Conservation (phyloP, 2,797 vertebrate species). For the Spinus olivaceus region DNA sequence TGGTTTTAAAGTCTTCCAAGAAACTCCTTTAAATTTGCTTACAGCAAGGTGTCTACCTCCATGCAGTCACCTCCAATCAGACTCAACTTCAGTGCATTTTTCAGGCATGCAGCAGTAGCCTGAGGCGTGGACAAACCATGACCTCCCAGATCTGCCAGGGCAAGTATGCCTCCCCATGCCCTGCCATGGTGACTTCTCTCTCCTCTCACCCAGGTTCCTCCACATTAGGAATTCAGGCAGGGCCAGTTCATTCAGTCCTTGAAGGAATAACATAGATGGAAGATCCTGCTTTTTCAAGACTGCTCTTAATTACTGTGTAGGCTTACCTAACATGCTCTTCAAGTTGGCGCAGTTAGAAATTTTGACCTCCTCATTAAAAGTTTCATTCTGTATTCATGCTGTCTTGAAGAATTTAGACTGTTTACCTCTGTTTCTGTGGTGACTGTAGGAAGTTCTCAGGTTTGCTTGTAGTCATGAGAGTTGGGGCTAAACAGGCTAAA, state of each 20-base stretch:
- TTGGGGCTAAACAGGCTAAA: background rate
- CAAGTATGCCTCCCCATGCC: background rate
- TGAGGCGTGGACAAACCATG: constrained; percentile 9
- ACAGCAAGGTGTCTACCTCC: background rate
- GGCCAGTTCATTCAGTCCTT: constrained; percentile 10
- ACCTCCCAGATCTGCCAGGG: background rate
- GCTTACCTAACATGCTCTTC: background rate
- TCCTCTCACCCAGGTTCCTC: background rate
- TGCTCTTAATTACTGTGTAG: background rate
- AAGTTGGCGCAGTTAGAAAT: background rate
- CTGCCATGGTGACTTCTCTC: background rate
- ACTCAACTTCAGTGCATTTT: background rate
- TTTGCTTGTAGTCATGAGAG: background rate
- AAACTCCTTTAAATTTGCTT: background rate
- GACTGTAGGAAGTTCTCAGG: background rate
- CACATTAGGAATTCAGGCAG: background rate
- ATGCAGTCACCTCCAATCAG: background rate
- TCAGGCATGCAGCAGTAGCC: background rate
- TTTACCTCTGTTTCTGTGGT: background rate
- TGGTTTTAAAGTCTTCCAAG: background rate
- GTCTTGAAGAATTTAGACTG: background rate
- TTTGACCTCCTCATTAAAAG: background rate
- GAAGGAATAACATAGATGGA: background rate
- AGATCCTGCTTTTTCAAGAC: background rate
- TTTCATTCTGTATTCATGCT: background rate